A percentile compares a stretch with the other conserved stretches of the same genome.
phyloP scores from a whole-genome alignment of 2,113 vertebrate species.

The Glaucidium brasilianum region DNA sequence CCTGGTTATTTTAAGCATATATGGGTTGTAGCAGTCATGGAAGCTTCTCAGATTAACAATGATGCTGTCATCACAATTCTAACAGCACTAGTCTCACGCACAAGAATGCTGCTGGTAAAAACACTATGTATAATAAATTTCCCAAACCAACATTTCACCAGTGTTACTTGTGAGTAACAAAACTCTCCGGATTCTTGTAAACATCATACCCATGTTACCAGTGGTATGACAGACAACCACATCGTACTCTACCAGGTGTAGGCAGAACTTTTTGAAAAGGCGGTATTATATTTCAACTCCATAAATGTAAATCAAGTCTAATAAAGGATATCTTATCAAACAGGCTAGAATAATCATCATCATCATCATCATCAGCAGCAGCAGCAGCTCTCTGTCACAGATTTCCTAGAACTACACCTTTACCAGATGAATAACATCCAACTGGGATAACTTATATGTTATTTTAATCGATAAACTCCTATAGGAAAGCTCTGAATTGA shows the following conservation, averaged over 20 bases:
- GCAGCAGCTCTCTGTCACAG: background rate
- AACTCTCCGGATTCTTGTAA: background rate
- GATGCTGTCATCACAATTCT: background rate
- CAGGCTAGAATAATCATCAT: background rate
- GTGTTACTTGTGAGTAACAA: background rate
- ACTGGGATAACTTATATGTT: background rate
- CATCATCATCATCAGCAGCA: background rate
- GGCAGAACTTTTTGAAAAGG: background rate
- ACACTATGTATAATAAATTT: fast-evolving
- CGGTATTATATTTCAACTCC: background rate
- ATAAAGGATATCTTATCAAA: background rate
- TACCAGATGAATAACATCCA: background rate
- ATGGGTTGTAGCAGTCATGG: background rate
- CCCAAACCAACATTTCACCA: background rate
- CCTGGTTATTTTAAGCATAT: background rate
- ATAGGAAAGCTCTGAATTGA: background rate
- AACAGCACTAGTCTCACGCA: background rate
- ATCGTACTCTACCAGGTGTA: background rate
- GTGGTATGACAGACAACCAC: background rate
- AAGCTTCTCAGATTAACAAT: background rate
- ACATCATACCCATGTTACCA: background rate
- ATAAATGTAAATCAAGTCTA: background rate
- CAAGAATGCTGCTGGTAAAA: background rate
- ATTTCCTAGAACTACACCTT: background rate
- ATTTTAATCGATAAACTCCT: background rate